Evolutionary conservation across 2,888 invertebrate species (phyloP).

Genomic region (Agriopis marginaria): DNA sequence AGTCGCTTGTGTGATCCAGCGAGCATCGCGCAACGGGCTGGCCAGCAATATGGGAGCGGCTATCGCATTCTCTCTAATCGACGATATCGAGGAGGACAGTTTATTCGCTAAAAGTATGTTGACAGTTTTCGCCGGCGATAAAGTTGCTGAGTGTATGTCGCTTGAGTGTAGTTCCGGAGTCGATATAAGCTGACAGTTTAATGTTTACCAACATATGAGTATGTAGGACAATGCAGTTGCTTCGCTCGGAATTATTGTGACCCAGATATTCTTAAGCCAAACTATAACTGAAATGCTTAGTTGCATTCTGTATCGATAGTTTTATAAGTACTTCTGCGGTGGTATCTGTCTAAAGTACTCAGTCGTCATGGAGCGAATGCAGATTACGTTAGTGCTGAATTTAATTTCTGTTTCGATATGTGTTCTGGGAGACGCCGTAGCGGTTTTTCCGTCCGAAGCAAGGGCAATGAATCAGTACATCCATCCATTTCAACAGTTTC

Average conservation of each 20-base stretch:
- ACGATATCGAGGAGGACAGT: constrained; percentile 74
- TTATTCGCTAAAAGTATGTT: constrained; percentile 74
- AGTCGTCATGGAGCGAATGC: constrained; percentile 59
- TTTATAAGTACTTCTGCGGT: constrained; percentile 49
- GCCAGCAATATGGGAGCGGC: constrained; percentile 75
- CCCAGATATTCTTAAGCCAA: constrained; percentile 55
- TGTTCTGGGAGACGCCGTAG: constrained; percentile 56
- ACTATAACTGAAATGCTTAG: constrained; percentile 55
- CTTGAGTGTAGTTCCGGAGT: constrained; percentile 79
- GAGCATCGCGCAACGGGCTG: constrained; percentile 67
- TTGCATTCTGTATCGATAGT: constrained; percentile 57
- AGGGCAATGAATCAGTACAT: constrained; percentile 50
- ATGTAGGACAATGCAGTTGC: constrained; percentile 63
- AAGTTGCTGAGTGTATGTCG: constrained; percentile 81
- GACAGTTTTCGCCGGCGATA: constrained; percentile 75
- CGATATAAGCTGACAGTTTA: constrained; percentile 78
- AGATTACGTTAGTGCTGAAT: constrained; percentile 50
- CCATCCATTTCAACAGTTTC: constrained; percentile 35
- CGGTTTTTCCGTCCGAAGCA: constrained; percentile 60
- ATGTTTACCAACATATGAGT: constrained; percentile 62
- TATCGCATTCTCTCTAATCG: constrained; percentile 74
- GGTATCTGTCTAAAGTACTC: constrained; percentile 42
- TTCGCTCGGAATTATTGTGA: constrained; percentile 53
- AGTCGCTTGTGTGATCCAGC: constrained; percentile 75
- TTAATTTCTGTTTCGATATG: constrained; percentile 48